Base-by-base conservation (phyloP, 2,797 vertebrate genomes). In the Cichlasoma orientale region DNA sequence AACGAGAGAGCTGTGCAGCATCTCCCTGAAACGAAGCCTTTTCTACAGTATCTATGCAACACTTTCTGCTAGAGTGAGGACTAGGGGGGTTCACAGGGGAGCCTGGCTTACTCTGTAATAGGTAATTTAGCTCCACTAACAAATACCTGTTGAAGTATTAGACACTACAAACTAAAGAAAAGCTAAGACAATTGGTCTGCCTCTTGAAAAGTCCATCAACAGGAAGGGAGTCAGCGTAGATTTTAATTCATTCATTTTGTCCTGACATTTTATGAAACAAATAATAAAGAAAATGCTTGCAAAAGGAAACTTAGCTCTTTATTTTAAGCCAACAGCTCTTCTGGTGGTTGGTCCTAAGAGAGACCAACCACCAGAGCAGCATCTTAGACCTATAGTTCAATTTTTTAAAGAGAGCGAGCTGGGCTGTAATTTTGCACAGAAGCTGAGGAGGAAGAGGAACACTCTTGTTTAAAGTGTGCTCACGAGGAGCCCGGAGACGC, bases 381-480 rank as follows among this genome's bases (percentile, higher is more conserved):
- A 57, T 55, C 58, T 74, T 10, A 18, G 25, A 70, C 18, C 41
- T 68, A 19, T 50, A 11, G 38, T 50, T 50, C 61, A 50, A 29
- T 41, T 50, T 68, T 50, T 50, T 7, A 68, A 50, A 50, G 61
- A 27, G 25, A 47, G 10, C 2, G 16, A 16, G 27, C 23, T 2
- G 23, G 5, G 13, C 41, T 29, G 0, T 29, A 47, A 47, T 66
- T 59, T 41, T 85, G 79, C 79, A 80, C 73, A 84, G 72, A 83
- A 74, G 53, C 75, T 80, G 73, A 86, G 79, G 79, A 74, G 78
- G 80, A 74, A 86, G 57, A 79, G 76, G 38, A 85, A 19, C 56
- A 77, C 54, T 73, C 27, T 78, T 80, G 76, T 89, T 88, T 66
- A 10, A 72, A 58, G 66, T 54, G 36, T 74, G 61, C 58, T 86